These are phyloP conservation scores for Holothuria leucospilota DNA, from an alignment of 53 echinoderm and acorn worm genomes.

Conservation along the genomic window DNA sequence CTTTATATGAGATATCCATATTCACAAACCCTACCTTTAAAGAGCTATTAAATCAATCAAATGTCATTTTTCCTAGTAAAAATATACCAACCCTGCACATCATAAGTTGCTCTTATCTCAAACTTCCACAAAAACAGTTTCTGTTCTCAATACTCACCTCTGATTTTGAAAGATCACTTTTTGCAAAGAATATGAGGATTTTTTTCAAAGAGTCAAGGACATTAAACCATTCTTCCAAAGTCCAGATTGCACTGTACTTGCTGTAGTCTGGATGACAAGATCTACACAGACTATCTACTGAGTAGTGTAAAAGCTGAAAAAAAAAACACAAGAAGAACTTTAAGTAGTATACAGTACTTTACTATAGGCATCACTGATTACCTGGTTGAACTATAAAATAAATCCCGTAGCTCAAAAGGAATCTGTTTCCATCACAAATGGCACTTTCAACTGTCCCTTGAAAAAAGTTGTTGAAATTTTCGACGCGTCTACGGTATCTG, in stretches of 20 bases:
- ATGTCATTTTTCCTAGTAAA: too few species aligned
- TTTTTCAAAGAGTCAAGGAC: constrained; percentile 70
- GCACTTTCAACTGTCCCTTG: neutral
- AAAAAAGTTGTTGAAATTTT: too few species aligned
- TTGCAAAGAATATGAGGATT: constrained; percentile 71
- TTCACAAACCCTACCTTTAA: too few species aligned
- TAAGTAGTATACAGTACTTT: neutral
- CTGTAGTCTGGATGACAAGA: constrained; percentile 77
- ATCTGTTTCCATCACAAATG: neutral
- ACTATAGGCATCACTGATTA: neutral
- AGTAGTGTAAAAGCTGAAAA: constrained; percentile 74
- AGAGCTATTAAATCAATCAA: too few species aligned
- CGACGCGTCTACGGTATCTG: too few species aligned
- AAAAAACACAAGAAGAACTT: neutral
- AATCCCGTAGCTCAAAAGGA: neutral
- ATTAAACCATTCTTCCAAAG: constrained; percentile 77
- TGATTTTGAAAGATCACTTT: constrained; percentile 68
- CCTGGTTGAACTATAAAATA: neutral
- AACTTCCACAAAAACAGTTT: neutral
- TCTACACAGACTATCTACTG: constrained; percentile 75
- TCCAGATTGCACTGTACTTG: constrained; percentile 89
- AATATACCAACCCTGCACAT: too few species aligned
- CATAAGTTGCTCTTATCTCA: too few species aligned
- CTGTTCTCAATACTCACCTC: constrained; percentile 46
- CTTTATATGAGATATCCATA: too few species aligned